Evolutionary conservation across 2,888 invertebrate species (phyloP), one percentile per base, ranked within the genome.

Genomic region (Drosophila kanekoi): DNA sequence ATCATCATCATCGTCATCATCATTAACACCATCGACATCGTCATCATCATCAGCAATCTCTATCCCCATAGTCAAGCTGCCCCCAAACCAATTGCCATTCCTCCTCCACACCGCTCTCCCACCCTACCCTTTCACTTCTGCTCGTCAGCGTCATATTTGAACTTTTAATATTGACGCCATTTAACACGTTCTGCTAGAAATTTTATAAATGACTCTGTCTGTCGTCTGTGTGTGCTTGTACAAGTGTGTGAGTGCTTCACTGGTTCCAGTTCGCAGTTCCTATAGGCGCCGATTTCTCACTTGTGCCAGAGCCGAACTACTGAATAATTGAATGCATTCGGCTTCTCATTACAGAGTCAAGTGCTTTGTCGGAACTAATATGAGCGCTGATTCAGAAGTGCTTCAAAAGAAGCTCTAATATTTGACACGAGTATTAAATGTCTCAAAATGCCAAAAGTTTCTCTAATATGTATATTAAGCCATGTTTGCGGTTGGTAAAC

Each of bases 161-260:
- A 88, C 87, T 84, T 88, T 84, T 86, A 88, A 88, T 84, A 84
- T 84, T 84, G 83, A 86, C 83, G 89, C 83, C 83, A 86, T 88
- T 83, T 83, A 83, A 83, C 83, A 87, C 83, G 83, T 83, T 88
- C 83, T 75, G 76, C 69, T 88, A 64, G 71, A 83, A 88, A 84
- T 84, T 86, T 84, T 88, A 88, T 84, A 84, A 84, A 88, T 84
- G 83, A 88, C 83, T 86, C 64, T 87, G 82, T 87, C 88, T 81
- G 73, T 79, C 68, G 23, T 61, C 43, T 52, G 23, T 51, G 35
- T 52, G 32, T 33, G 38, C 32, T 20, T 53, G 20, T 37, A 11
- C 13, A 11, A 16, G 14, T 16, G 20, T 23, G 20, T 33, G 32
- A 16, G 20, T 23, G 32, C 14, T 41, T 11, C 33, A 41, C 13